A percentile compares a stretch with the other conserved stretches of the same genome.
phyloP scores from a whole-genome alignment of 2,888 invertebrate genomes.

The Dorcus hopei region DNA sequence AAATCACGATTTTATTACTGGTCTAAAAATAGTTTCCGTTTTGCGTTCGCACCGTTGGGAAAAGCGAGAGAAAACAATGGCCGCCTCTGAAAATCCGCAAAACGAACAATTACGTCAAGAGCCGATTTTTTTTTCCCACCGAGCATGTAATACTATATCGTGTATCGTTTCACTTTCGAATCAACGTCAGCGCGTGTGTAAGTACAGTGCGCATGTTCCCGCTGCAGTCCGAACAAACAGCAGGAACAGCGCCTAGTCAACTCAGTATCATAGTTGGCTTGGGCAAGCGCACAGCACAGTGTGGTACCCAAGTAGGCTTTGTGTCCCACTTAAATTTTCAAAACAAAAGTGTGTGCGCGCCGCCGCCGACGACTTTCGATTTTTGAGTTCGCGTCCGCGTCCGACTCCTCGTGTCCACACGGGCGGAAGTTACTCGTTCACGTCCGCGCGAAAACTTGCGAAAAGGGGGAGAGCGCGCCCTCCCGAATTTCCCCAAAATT shows the following conservation, averaged over 20 bases:
- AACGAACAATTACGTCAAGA: conserved; percentile 39
- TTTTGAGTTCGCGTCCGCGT: conserved; percentile 2
- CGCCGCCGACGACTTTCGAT: conserved; percentile 10
- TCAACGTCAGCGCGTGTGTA: conserved; percentile 43
- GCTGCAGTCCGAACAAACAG: conserved; percentile 42
- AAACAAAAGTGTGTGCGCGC: conserved; percentile 6
- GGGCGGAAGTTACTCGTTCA: too few species aligned
- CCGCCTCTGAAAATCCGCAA: background rate
- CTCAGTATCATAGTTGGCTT: conserved; percentile 48
- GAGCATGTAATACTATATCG: conserved; percentile 38
- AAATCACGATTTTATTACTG: too few species aligned
- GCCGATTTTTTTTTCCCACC: conserved; percentile 42
- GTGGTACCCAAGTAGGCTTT: conserved; percentile 47
- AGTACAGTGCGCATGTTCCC: conserved; percentile 40
- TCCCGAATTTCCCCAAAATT: background rate
- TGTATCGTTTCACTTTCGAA: conserved; percentile 50
- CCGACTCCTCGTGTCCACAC: too few species aligned
- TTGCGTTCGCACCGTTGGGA: too few species aligned
- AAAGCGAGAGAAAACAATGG: too few species aligned
- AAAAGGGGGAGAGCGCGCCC: background rate
- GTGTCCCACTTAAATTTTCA: conserved; percentile 20
- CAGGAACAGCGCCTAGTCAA: conserved; percentile 41
- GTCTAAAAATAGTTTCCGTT: too few species aligned
- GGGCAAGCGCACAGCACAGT: conserved; percentile 48
- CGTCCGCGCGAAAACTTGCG: background rate